Base-by-base conservation (phyloP, 1,140 invertebrate genomes). In the Lasaia peninsularis region DNA sequence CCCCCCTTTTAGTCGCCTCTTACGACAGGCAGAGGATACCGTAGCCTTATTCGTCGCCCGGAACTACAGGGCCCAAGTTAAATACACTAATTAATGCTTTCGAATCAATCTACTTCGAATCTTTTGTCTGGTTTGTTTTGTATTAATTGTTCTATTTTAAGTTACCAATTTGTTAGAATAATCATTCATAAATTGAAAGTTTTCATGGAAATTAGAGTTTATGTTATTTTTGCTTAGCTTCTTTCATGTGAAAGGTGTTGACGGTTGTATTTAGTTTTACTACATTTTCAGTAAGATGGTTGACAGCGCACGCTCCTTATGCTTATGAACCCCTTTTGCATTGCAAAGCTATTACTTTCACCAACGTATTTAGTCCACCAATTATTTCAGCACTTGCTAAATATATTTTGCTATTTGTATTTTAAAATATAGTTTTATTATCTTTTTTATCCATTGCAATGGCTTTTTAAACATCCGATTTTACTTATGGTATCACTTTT, bases 231-330 rank as follows among this genome's bases (percentile, higher is more conserved):
- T 20, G 44, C 44, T 20, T 48, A 48, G 44, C 44, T 48, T 48
- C 11, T 48, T 48, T 48, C 44, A 48, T 24, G 20, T 21, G 11
- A 20, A 21, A 18, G 44, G 44, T 48, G 44, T 48, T 48, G 9
- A 48, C 21, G 11, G 20, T 48, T 48, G 18, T 48, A 16, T 44
- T 21, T 48, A 24, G 44, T 48, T 48, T 21, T 48, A 24, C 7
- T 6, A 16, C 16, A 56, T 55, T 55, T 67, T 28, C 9, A 28
- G 66, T 62, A 71, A 62, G 79, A 84, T 86, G 83, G 79, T 85
- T 88, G 85, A 80, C 69, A 78, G 76, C 82, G 84, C 85, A 88
- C 82, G 85, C 69, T 78, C 78, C 77, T 84, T 77, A 83, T 83
- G 80, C 82, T 80, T 81, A 50, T 57, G 59, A 69, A 70, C 69